These are phyloP conservation scores for Cichlasoma orientale DNA, from an alignment of 2,797 vertebrate species.

Conservation along the genomic window DNA sequence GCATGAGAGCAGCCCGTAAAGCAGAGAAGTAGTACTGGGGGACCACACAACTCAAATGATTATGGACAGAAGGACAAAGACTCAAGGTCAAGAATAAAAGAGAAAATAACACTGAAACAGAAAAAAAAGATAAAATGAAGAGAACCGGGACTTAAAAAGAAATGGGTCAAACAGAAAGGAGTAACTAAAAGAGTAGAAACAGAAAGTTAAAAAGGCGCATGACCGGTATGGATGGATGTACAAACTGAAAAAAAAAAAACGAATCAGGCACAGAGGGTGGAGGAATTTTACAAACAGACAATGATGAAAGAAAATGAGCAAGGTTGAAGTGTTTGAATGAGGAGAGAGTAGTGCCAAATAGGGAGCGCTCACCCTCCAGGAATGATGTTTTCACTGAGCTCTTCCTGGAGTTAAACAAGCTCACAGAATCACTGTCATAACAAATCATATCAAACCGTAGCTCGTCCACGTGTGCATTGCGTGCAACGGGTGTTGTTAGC, in stretches of 20 bases:
- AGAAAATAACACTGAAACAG: slow-evolving; percentile 2
- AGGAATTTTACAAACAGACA: slow-evolving; percentile 21
- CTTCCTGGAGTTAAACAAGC: slow-evolving; percentile 63
- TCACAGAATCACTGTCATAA: slow-evolving; percentile 67
- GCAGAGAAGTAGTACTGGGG: slow-evolving; percentile 19
- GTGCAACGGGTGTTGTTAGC: slow-evolving; percentile 30
- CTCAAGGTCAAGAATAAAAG: slow-evolving; percentile 23
- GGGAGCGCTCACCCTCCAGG: slow-evolving; percentile 49
- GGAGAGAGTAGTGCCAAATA: slow-evolving; percentile 22
- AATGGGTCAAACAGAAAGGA: neutral
- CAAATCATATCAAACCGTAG: slow-evolving; percentile 59
- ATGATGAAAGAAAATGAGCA: slow-evolving; percentile 28
- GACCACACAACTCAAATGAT: slow-evolving; percentile 18
- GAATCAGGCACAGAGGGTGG: neutral
- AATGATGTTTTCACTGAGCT: slow-evolving; percentile 63
- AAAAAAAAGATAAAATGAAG: neutral
- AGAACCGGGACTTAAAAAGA: neutral
- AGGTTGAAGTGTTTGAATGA: slow-evolving; percentile 51
- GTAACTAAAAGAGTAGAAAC: neutral
- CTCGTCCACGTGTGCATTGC: slow-evolving; percentile 27
- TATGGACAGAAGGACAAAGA: slow-evolving; percentile 22
- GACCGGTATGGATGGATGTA: neutral
- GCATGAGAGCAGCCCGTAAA: slow-evolving; percentile 16
- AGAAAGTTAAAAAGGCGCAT: slow-evolving; percentile 5
- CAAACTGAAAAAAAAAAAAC: neutral